Conservation (phyloP, 2,888 invertebrate genomes). For the Thereva unica region DNA sequence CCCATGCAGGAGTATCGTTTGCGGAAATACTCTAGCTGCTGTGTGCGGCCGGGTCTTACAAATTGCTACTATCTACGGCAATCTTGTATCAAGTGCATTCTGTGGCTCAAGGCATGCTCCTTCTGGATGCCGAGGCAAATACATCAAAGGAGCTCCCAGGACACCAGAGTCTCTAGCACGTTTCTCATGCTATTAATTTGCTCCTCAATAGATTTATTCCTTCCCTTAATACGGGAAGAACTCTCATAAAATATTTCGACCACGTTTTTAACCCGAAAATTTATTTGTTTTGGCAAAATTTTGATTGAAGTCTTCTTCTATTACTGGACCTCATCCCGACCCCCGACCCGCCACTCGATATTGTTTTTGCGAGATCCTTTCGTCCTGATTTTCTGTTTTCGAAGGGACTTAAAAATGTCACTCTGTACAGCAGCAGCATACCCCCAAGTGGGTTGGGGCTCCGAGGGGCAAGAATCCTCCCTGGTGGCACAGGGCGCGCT, state of each 20-base stretch:
- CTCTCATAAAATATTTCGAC: slow-evolving; percentile 34
- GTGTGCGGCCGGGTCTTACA: slow-evolving; percentile 24
- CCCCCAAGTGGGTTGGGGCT: no score
- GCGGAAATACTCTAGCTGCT: slow-evolving; percentile 11
- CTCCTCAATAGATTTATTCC: slow-evolving; percentile 31
- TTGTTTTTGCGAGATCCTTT: no score
- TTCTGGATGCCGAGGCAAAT: slow-evolving; percentile 30
- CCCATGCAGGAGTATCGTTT: neutral
- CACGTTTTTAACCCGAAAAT: slow-evolving; percentile 33
- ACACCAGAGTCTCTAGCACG: slow-evolving; percentile 22
- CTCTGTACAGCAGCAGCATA: no score
- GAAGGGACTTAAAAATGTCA: neutral
- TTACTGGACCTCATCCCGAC: neutral
- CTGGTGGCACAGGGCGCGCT: neutral
- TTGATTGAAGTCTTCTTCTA: slow-evolving; percentile 27
- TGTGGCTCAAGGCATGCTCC: neutral
- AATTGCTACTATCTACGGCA: slow-evolving; percentile 29
- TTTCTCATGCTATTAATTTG: slow-evolving; percentile 29
- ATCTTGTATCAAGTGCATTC: slow-evolving; percentile 29
- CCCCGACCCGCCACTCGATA: neutral
- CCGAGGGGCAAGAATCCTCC: no score
- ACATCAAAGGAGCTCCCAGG: slow-evolving; percentile 27
- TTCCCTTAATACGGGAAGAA: slow-evolving; percentile 23
- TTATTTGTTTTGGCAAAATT: slow-evolving; percentile 28
- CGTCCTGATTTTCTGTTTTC: slow-evolving; percentile 4